A percentile compares a stretch with the other conserved stretches of the same genome.
Evolutionary conservation across 1,140 invertebrate genomes (phyloP).

Genomic region (Drosophila grimshawi): DNA sequence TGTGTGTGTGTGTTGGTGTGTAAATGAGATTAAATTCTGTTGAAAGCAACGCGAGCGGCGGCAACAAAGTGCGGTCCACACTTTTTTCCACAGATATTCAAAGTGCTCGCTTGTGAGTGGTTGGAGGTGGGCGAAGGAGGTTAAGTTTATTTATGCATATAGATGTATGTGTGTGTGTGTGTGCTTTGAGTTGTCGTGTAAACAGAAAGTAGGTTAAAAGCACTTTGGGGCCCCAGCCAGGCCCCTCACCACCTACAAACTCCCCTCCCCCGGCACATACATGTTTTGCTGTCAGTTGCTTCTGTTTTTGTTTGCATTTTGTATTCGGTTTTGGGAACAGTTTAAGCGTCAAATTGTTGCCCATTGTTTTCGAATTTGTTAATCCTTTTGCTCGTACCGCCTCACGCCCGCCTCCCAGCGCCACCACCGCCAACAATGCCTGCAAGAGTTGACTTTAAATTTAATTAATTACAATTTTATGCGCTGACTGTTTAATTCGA

Average conservation of each 20-base stretch:
- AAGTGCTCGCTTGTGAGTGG: constrained; percentile 19
- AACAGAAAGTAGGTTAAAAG: constrained; percentile 78
- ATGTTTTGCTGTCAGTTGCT: constrained; percentile 37
- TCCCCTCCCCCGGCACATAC: not conserved
- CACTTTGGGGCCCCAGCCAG: constrained; percentile 72
- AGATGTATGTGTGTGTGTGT: constrained; percentile 16
- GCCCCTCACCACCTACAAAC: constrained; percentile 8
- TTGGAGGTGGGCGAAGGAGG: not conserved
- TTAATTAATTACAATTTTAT: constrained; percentile 81
- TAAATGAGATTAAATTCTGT: constrained; percentile 80
- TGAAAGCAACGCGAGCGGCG: constrained; percentile 60
- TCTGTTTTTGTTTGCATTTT: constrained; percentile 69
- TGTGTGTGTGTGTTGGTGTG: constrained; percentile 40
- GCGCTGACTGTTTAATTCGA: constrained; percentile 59
- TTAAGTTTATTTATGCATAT: constrained; percentile 58
- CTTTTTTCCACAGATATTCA: constrained; percentile 46
- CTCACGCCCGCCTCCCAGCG: not conserved
- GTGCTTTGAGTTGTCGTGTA: constrained; percentile 12
- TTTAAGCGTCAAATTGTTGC: constrained; percentile 76
- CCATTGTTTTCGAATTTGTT: constrained; percentile 73
- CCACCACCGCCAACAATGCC: not conserved
- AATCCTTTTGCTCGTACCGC: constrained; percentile 61
- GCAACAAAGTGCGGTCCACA: constrained; percentile 56
- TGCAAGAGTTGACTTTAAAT: constrained; percentile 67
- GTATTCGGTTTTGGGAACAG: constrained; percentile 70